Base-by-base conservation (phyloP, 2,113 vertebrate genomes). In the Myiopsitta monachus region DNA sequence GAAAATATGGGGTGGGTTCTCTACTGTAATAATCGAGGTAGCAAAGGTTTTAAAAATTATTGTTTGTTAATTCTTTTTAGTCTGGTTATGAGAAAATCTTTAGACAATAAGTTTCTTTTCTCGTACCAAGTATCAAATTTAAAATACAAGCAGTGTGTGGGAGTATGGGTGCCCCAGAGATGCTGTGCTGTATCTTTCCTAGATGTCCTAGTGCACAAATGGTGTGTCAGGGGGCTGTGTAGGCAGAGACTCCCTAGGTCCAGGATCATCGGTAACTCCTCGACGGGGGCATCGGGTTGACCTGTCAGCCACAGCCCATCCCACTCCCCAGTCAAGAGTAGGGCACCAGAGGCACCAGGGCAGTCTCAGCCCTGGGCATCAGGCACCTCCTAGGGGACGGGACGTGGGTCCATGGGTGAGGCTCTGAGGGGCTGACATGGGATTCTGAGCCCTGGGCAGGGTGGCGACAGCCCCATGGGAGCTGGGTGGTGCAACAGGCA, bases 301-400 rank as follows among this genome's bases (percentile, higher is more conserved):
- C 14, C 19, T 41, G 10, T n/a, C 24, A 62, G 21, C 17, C 55
- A 49, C 26, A 14, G 2, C 5, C 19, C 9, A 18, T 54, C 30
- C 24, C 46, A 61, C 7, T 4, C 10, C 8, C 18, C 19, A 24
- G 4, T 3, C n/a, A 62, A 47, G 14, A 41, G 11, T 26, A 49
- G 30, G 21, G 26, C 21, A 43, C 18, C 0, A 2, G 39, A 21
- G 6, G 8, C 24, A 63, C 11, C 0, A 1, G 19, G 21, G 11
- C 7, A 27, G 15, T 63, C 54, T 8, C 18, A n/a, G 22, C 5
- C 14, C 31, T 33, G 31, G 55, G 19, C 55, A 57, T 8, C 55
- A 57, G 31, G 19, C 55, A 33, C 11, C 31, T 63, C 8, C 3
- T 12, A 27, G 24, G 22, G 18, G 5, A 28, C 2, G 4, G 6